Evolutionary conservation across 2,888 invertebrate genomes (phyloP), one percentile per base, ranked within the genome.

Genomic region (Penaeus monodon): DNA sequence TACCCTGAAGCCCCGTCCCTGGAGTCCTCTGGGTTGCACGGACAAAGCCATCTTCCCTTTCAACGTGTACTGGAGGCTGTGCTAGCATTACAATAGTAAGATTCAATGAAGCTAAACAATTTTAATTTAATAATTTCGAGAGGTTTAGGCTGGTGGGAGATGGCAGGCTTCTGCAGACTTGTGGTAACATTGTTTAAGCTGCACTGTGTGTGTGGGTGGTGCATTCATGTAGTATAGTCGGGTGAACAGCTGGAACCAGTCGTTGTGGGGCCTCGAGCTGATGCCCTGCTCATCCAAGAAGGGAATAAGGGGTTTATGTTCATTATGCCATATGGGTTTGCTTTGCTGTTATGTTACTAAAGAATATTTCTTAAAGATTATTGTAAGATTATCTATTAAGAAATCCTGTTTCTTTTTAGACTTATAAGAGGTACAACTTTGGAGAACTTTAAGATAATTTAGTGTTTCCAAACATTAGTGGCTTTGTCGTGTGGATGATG

Each of bases 321-420:
- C 29, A 77, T 38, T 86, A 86, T 82, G 78, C 86, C 76, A 78
- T 38, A 82, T 82, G 86, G 86, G 86, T 82, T 86, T 86, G 85
- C 85, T 85, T 85, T 81, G 74, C 70, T 85, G 49, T 81, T 85
- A 85, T 81, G 65, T 85, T 84, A 84, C 68, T 77, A 33, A 76
- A 85, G 57, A 81, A 49, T 81, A 81, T 85, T 64, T 64, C 66
- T 74, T 70, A 80, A 85, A 79, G n/a, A n/a, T 74, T 57, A 81
- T 73, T 63, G 64, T 70, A 29, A 57, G 20, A 22, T 49, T 83
- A 74, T 44, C 64, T 64, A 80, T 68, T 29, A 38, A 20, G 49
- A 68, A 22, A 85, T 65, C 22, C 33, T 7, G 44, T 76, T 77
- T 76, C 14, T 33, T 33, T 57, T 68, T n/a, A 57, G 57, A 57